Conservation (phyloP, 2,113 vertebrate genomes). For the Engraulis encrasicolus region DNA sequence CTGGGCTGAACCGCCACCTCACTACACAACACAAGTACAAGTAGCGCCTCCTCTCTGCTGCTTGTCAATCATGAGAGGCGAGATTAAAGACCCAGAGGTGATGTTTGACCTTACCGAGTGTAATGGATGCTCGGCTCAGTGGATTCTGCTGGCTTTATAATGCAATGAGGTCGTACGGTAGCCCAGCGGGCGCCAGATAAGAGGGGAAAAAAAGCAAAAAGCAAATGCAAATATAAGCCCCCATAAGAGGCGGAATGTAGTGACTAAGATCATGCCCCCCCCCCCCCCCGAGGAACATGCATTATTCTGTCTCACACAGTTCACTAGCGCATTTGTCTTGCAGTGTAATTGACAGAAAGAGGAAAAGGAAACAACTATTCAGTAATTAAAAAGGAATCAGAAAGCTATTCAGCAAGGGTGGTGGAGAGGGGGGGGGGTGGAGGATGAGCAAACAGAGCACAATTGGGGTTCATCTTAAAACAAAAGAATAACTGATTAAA, state of each 20-base stretch:
- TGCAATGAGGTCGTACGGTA: background rate
- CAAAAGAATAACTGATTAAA: background rate
- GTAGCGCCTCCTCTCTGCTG: background rate
- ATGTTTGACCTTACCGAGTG: background rate
- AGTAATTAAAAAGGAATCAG: conserved; percentile 39
- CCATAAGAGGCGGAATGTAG: background rate
- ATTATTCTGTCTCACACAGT: conserved; percentile 24
- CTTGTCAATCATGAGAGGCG: background rate
- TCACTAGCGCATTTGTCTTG: background rate
- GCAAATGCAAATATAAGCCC: too few species aligned
- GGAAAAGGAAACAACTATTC: conserved; percentile 40
- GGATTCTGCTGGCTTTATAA: background rate
- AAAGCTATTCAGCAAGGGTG: background rate
- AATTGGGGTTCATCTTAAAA: conserved; percentile 7
- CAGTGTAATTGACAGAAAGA: conserved; percentile 9
- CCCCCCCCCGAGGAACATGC: conserved; percentile 26
- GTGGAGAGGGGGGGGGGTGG: too few species aligned
- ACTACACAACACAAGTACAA: too few species aligned
- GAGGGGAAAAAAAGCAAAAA: background rate
- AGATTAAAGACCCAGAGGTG: conserved; percentile 7
- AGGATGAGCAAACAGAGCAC: conserved; percentile 17
- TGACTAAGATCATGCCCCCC: conserved; percentile 33
- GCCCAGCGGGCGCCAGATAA: background rate
- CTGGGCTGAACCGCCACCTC: too few species aligned
- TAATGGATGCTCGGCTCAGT: background rate